Conservation (phyloP, 2,888 invertebrate genomes). For the Dolomedes plantarius region DNA sequence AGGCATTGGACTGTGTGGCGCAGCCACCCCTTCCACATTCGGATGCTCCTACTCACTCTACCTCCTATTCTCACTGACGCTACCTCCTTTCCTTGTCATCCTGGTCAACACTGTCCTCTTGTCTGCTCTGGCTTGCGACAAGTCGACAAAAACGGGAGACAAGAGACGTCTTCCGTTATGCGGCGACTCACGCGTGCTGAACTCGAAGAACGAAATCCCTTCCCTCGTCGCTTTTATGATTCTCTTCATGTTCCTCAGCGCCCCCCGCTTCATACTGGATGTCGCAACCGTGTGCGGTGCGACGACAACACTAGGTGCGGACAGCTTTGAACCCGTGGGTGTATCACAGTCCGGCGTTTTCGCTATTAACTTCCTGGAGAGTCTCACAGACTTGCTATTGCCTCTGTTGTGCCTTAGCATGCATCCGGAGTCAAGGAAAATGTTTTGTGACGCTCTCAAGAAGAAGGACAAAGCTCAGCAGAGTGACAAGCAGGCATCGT, state of each 20-base stretch:
- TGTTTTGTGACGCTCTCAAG: background rate
- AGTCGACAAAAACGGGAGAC: background rate
- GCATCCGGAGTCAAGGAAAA: conserved; percentile 17
- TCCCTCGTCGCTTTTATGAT: conserved; percentile 21
- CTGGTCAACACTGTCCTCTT: background rate
- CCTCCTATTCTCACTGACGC: conserved; percentile 20
- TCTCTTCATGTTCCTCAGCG: conserved; percentile 3
- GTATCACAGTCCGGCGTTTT: background rate
- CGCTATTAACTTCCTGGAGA: conserved; percentile 29
- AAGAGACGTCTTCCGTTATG: background rate
- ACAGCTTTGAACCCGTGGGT: background rate
- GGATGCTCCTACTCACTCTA: conserved; percentile 40
- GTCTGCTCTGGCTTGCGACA: background rate
- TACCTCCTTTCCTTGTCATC: conserved; percentile 36
- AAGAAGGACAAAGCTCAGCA: background rate
- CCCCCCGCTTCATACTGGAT: conserved; percentile 26
- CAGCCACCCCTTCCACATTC: conserved; percentile 9
- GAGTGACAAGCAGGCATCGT: too few relatives aligned
- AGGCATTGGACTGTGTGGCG: conserved; percentile 33
- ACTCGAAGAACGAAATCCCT: conserved; percentile 22
- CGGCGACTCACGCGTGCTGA: conserved; percentile 27
- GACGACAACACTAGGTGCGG: too few relatives aligned
- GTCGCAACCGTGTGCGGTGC: conserved; percentile 22
- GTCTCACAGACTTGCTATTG: conserved; percentile 22
- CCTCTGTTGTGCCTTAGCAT: conserved; percentile 25